Evolutionary conservation across 2,113 vertebrate genomes (phyloP), one percentile per base, ranked within the genome.

Genomic region (Fulica atra): DNA sequence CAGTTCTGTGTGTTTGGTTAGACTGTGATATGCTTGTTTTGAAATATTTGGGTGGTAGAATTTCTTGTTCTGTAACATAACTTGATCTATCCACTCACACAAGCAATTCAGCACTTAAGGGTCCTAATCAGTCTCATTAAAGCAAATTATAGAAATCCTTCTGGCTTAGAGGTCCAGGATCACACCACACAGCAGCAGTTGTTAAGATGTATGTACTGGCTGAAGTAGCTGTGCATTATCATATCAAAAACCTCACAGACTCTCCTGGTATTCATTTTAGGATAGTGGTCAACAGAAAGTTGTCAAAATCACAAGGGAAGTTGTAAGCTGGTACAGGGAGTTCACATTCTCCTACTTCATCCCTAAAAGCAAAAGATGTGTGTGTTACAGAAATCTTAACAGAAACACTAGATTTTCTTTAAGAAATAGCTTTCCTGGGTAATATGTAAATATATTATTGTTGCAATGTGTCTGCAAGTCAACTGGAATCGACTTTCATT

Each of bases 401-500:
- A 81, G 40, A 84, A 78, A 8, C 21, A 44, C 53, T 83, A 59
- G 40, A 35, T 74, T 89, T 92, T 84, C 28, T 46, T 20, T 71
- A 77, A 89, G 31, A 89, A 94, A 72, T 31, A 93, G 36, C 35
- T 93, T 95, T 88, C 64, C 50, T 65, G 79, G 48, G 38, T 48
- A 33, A 60, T 88, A 65, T 3, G 0, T 77, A 53, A 81, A 17
- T 31, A 60, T 31, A 92, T 28, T 94, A 76, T 92, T 81, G 50
- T 90, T 96, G 60, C 70, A 93, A 83, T 3, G 0, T 93, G 35
- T 73, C 53, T 40, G 61, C 93, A 89, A 95, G 95, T 93, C 81
- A 91, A 72, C 31, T 91, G 86, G 81, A 95, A 91, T 76, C 38
- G 25, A 59, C 91, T 94, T 96, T 95, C 90, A 93, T 78, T 89